Conservation (phyloP, 2,888 invertebrate genomes). For the Toxonevra muliebris region DNA sequence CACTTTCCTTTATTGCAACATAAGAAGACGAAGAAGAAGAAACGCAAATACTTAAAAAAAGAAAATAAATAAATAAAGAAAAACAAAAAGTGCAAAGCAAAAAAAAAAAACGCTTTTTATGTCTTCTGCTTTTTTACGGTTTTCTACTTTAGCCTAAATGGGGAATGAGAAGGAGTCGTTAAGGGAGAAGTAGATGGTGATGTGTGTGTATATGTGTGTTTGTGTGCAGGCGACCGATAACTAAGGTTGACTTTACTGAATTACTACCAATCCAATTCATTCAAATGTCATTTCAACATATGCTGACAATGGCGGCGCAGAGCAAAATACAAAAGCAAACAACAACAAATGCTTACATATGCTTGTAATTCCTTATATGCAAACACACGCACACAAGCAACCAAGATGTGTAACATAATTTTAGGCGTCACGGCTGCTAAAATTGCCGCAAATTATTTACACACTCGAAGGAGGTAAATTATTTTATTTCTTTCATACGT, state of each 20-base stretch:
- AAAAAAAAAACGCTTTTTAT: background rate
- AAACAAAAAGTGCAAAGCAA: too few relatives aligned
- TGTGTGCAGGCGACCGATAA: constrained; percentile 9
- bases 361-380: background rate
- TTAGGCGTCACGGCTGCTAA: constrained; percentile 3
- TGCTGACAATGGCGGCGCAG: background rate
- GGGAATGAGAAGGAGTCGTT: too few relatives aligned
- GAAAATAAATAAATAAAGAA: too few relatives aligned
- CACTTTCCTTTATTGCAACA: constrained; percentile 1
- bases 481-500: background rate
- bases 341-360: constrained; percentile 1
- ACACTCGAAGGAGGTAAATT: constrained; percentile 5
- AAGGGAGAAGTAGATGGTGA: too few relatives aligned
- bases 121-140: background rate
- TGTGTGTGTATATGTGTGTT: background rate
- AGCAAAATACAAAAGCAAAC: constrained; percentile 11
- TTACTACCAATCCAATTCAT: constrained; percentile 8
- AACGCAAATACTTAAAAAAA: too few relatives aligned
- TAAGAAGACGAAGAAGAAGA: too few relatives aligned
- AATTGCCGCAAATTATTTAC: constrained; percentile 17
- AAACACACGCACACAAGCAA: background rate
- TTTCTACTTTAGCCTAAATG: background rate
- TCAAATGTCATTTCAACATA: constrained; percentile 9
- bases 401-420: constrained; percentile 1
- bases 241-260: constrained; percentile 17